Evolutionary conservation across 2,797 vertebrate genomes (phyloP).

Genomic region (Pangasius krempfi): DNA sequence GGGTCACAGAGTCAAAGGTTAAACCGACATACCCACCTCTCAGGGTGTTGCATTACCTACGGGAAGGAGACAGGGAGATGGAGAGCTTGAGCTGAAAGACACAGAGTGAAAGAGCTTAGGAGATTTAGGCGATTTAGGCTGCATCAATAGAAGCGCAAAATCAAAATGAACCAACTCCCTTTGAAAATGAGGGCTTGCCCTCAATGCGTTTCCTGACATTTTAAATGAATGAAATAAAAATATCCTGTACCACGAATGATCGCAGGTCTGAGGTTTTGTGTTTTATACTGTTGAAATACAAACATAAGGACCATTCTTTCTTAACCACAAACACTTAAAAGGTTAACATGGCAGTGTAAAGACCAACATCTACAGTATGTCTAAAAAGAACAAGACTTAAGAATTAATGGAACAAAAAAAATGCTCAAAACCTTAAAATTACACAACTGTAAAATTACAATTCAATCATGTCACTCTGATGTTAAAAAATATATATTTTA

Average conservation of each 20-base stretch:
- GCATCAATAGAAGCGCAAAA: conserved; percentile 15
- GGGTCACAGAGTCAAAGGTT: conserved; percentile 74
- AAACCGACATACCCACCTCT: conserved; percentile 77
- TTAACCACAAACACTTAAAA: not conserved
- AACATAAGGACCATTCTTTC: not conserved
- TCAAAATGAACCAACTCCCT: conserved; percentile 5
- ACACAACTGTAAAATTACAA: not conserved
- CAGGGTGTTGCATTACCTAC: conserved; percentile 74
- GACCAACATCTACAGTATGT: not conserved
- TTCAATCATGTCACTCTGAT: not conserved
- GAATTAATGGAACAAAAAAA: not conserved
- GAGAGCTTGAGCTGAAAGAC: not conserved
- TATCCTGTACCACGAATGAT: not conserved
- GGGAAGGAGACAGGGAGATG: conserved; percentile 32
- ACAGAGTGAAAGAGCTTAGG: conserved; percentile 20
- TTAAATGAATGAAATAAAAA: not conserved
- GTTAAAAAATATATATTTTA: not conserved
- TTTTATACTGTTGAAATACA: not conserved
- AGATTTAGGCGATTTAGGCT: not conserved
- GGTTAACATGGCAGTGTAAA: not conserved
- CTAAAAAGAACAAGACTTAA: not conserved
- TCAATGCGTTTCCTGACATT: not conserved
- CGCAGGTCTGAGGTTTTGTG: not conserved
- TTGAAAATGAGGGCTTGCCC: not conserved
- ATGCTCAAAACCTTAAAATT: not conserved